Evolutionary conservation across 2,797 vertebrate genomes (phyloP), one percentile per base, ranked within the genome.

Genomic region (Synaphobranchus kaupii): DNA sequence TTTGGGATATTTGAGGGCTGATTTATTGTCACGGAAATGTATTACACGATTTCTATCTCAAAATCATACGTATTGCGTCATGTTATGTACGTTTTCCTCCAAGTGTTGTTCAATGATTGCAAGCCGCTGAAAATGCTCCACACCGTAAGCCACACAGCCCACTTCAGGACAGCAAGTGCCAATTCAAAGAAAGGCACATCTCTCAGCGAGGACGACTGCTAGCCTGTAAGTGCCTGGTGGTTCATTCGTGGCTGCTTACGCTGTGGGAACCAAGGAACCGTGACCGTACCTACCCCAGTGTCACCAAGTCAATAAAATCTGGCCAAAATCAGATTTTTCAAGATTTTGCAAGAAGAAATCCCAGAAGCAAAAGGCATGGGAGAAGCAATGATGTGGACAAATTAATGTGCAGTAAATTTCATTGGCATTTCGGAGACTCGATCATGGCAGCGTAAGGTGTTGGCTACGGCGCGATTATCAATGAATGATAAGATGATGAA

Each of bases 401-500:
- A 39, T 66, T n/a, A 66, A 66, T 66, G 60, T 66, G 60, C n/a
- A n/a, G 60, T n/a, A 66, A 22, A 66, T 66, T 66, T 66, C n/a
- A 66, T 34, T 78, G 48, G 31, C 28, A 22, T 78, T 28, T 31
- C 76, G 1, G 76, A 20, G 22, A 48, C 20, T 48, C 39, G 44
- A 80, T 80, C 44, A 48, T 10, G 3, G 44, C 17, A 8, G 76
- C 7, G 44, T 10, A 1, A 20, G 73, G 31, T 73, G 44, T 22
- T 52, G n/a, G 66, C 9, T 56, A 76, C 84, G 63, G 83, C 71
- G 78, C 85, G 86, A 78, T 88, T 85, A 85, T 88, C 91, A 91
- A 91, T 88, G 86, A 88, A 84, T 87, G 86, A 78, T 68, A 13
- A 88, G 86, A 92, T 90, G 92, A 93, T 92, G 90, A 91, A 92